phyloP scores from a whole-genome alignment of 2,888 invertebrate species.

The Andrena hattorfiana region DNA sequence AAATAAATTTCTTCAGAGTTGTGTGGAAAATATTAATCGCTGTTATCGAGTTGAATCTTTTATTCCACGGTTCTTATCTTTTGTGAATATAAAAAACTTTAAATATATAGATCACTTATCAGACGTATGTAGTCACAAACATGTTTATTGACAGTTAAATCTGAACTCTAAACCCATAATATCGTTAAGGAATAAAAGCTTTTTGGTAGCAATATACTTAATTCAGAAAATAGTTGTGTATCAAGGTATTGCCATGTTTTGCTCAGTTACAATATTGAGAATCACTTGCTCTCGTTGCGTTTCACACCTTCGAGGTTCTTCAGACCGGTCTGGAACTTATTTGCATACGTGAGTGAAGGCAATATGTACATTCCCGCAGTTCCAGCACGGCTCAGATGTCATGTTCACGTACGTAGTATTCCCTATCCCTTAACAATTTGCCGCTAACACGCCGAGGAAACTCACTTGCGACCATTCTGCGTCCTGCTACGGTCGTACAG shows the following conservation, averaged over 20 bases:
- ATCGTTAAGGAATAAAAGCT: no score
- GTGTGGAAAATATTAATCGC: no score
- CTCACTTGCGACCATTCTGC: constrained; percentile 67
- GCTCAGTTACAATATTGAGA: background rate
- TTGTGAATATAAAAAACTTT: no score
- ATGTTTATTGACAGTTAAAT: no score
- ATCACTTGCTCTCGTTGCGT: constrained; percentile 36
- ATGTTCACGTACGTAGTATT: constrained; percentile 77
- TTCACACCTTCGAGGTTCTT: constrained; percentile 47
- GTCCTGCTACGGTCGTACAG: constrained; percentile 57
- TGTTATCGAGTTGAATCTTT: no score
- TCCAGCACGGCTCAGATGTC: constrained; percentile 68
- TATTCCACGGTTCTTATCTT: no score
- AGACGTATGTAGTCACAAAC: no score
- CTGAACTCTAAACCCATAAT: no score
- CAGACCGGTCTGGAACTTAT: constrained; percentile 70
- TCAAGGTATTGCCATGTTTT: background rate
- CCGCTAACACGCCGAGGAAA: constrained; percentile 78
- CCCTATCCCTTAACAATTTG: constrained; percentile 84
- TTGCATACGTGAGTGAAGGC: constrained; percentile 77
- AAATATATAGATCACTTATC: no score
- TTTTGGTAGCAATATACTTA: no score
- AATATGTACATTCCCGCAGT: constrained; percentile 61
- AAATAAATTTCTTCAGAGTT: no score
- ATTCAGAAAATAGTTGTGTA: background rate